Evolutionary conservation across 2,797 vertebrate genomes (phyloP).

Genomic region (Rhadinocentrus ornatus): DNA sequence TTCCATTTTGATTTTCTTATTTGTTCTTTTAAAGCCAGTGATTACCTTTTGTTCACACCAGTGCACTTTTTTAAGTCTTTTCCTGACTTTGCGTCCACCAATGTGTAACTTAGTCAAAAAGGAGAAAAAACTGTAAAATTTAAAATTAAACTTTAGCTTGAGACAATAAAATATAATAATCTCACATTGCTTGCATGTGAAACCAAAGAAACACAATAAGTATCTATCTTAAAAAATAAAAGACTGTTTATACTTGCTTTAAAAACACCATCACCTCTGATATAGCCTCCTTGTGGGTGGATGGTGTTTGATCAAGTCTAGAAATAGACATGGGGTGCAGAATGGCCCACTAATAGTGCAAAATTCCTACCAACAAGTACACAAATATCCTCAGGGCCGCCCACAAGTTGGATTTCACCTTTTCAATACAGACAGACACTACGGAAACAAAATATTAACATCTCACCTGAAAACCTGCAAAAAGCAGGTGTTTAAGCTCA

Average conservation of each 20-base stretch:
- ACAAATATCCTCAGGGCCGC: slow-evolving; percentile 42
- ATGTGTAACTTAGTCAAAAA: too few relatives aligned
- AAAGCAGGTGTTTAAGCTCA: neutral
- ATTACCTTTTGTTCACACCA: neutral
- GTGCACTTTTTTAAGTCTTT: neutral
- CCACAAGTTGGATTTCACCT: slow-evolving; percentile 41
- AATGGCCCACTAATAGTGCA: slow-evolving; percentile 36
- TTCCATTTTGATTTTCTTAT: neutral
- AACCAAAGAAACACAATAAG: neutral
- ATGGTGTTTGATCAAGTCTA: slow-evolving; percentile 34
- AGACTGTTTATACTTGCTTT: neutral
- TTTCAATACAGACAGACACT: neutral
- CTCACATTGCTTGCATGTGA: neutral
- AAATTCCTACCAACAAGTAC: slow-evolving; percentile 19
- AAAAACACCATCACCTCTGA: slow-evolving; percentile 14
- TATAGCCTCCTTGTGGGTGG: slow-evolving; percentile 24
- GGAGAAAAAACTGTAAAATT: too few relatives aligned
- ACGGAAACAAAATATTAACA: slow-evolving; percentile 6
- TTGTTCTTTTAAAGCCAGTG: neutral
- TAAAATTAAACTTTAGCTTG: too few relatives aligned
- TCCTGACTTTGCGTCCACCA: too few relatives aligned
- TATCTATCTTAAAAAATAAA: neutral
- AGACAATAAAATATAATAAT: too few relatives aligned
- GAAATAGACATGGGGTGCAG: slow-evolving; percentile 31
- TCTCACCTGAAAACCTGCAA: slow-evolving; percentile 17